Base-by-base conservation (phyloP, 2,888 invertebrate species). In the Tachina grossa region DNA sequence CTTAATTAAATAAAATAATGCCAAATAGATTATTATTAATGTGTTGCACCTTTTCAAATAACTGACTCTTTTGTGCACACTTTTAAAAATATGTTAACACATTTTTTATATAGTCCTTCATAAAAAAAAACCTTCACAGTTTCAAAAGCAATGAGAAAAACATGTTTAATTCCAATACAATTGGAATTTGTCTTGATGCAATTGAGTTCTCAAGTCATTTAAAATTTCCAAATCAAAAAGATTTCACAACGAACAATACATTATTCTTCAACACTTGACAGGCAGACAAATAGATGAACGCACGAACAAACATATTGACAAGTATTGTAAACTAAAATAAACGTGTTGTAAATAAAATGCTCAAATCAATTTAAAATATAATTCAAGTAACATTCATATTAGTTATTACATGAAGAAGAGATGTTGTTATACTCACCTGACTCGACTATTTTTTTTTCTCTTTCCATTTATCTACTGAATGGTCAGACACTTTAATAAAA, bases 141-240 rank as follows among this genome's bases (percentile, higher is more conserved):
- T 6, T 31, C 31, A 1, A 31, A 5, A 31, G 31, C 31, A 31
- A 6, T 31, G 31, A 31, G 13, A 69, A 43, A 68, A 19, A 11
- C 1, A 19, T 68, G 8, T 41, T 51, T 41, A 16, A 53, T 51
- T 41, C 0, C 8, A 53, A 22, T 41, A 68, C 16, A 68, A 68
- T 55, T 55, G 11, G 39, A 19, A 22, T 72, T 41, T 49, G 43
- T 39, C 49, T 10, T 22, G 39, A 31, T 31, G 31, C 51, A 77
- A 59, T 59, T 82, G 59, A 71, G 71, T 65, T 77, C 53, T 78
- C 55, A 83, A 68, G 71, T 76, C 57, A 75, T 76, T 57, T 66
- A 0, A 22, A n/a, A 65, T 53, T 53, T 68, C 39, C 49, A 47
- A 77, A n/a, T 45, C 11, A 59, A 68, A 49, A 78, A 31, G 22